Evolutionary conservation across 2,888 invertebrate species (phyloP).

Genomic region (Polylopha cassiicola): DNA sequence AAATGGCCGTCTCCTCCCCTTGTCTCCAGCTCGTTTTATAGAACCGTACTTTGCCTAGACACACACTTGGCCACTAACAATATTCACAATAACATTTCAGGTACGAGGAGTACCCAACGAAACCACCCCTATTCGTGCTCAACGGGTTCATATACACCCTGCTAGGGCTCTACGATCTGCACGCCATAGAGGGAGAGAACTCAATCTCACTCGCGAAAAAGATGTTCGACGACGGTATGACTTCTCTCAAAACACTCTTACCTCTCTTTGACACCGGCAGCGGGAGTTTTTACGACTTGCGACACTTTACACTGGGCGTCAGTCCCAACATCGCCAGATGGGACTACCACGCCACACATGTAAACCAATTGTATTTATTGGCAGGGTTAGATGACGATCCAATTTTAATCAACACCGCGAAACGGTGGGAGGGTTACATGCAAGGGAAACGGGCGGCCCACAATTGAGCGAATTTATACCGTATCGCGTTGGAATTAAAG

Average conservation of each 20-base stretch:
- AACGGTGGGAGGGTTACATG: slow-evolving; percentile 97
- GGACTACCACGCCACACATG: slow-evolving; percentile 99
- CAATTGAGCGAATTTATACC: slow-evolving; percentile 79
- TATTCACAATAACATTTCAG: slow-evolving; percentile 51
- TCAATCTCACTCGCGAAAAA: slow-evolving; percentile 83
- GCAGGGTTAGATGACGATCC: slow-evolving; percentile 91
- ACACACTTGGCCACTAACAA: too few relatives aligned
- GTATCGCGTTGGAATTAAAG: too few relatives aligned
- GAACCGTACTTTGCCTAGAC: too few relatives aligned
- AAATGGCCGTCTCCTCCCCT: too few relatives aligned
- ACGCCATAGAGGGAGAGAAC: slow-evolving; percentile 84
- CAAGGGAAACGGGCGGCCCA: slow-evolving; percentile 95
- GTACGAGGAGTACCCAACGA: slow-evolving; percentile 99
- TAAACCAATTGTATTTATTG: slow-evolving; percentile 94
- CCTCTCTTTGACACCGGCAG: slow-evolving; percentile 96
- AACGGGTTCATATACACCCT: slow-evolving; percentile 99
- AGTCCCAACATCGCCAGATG: slow-evolving; percentile 97
- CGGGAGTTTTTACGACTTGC: slow-evolving; percentile 96
- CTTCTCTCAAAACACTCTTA: slow-evolving; percentile 90
- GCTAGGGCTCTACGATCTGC: slow-evolving; percentile 96
- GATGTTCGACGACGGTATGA: slow-evolving; percentile 90
- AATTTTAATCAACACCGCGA: slow-evolving; percentile 88
- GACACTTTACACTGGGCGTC: slow-evolving; percentile 93
- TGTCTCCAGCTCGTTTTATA: too few relatives aligned
- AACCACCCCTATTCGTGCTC: slow-evolving; percentile 94